Evolutionary conservation across 1,140 invertebrate genomes (phyloP).

Genomic region (Anthonomus grandis): DNA sequence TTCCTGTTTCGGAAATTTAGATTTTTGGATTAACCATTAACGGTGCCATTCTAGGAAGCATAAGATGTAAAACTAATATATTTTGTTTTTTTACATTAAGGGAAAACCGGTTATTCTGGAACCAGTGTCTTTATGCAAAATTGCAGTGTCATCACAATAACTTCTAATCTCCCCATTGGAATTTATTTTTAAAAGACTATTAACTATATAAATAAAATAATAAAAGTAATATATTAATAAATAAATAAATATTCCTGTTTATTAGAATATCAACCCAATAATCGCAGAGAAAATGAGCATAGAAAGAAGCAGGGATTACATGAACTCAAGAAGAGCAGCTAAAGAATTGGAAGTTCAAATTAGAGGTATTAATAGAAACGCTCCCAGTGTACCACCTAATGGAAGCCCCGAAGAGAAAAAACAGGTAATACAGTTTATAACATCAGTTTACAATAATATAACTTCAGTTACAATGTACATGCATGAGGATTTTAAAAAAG

Average conservation of each 20-base stretch:
- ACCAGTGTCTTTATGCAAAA: too few relatives aligned
- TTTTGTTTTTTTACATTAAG: too few relatives aligned
- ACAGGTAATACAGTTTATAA: conserved; percentile 61
- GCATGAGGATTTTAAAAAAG: too few relatives aligned
- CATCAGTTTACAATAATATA: not conserved
- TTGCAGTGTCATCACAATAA: too few relatives aligned
- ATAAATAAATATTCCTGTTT: too few relatives aligned
- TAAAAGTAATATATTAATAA: not conserved
- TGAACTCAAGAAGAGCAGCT: conserved; percentile 94
- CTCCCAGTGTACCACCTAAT: conserved; percentile 90
- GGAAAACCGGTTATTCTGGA: too few relatives aligned
- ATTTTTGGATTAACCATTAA: too few relatives aligned
- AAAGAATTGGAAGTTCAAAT: conserved; percentile 96
- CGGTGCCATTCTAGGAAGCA: too few relatives aligned
- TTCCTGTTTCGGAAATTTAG: too few relatives aligned
- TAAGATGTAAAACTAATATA: too few relatives aligned
- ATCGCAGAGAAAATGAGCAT: conserved; percentile 71
- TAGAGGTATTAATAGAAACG: conserved; percentile 89
- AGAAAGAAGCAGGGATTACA: conserved; percentile 83
- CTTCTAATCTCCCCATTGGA: too few relatives aligned
- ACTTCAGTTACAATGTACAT: not conserved
- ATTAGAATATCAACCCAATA: conserved; percentile 83
- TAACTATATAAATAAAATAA: not conserved
- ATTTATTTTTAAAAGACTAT: too few relatives aligned
- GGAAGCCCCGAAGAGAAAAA: conserved; percentile 88